Percentiles rank a stretch among this genome's conserved stretches.
Evolutionary conservation across 2,888 invertebrate species (phyloP).

Genomic region (Cephonodes hylas): DNA sequence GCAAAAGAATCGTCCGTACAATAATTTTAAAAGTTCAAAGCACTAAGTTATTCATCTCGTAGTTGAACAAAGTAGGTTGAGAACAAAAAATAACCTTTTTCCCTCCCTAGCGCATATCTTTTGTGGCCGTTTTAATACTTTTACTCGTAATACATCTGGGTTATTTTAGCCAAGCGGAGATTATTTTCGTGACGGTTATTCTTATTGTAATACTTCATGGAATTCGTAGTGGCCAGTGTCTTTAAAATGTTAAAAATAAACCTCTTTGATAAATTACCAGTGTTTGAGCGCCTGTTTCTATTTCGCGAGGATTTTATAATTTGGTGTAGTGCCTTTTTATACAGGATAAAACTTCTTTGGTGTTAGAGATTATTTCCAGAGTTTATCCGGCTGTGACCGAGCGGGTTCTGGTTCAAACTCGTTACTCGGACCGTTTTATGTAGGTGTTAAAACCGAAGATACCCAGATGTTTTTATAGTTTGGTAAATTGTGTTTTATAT

Average conservation of each 20-base stretch:
- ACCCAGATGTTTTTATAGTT: no score
- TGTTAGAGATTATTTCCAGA: no score
- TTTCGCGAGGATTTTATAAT: not conserved
- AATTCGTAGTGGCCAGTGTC: not conserved
- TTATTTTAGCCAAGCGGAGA: not conserved
- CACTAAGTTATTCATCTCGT: not conserved
- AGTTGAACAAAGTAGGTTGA: not conserved
- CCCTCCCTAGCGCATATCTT: not conserved
- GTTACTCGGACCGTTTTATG: no score
- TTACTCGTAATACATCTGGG: not conserved
- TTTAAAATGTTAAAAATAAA: not conserved
- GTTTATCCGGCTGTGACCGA: no score
- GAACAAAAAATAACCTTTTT: not conserved
- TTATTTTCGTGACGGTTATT: not conserved
- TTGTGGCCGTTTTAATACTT: conserved; percentile 4
- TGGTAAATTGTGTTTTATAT: no score
- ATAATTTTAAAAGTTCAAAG: not conserved
- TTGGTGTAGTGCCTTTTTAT: no score
- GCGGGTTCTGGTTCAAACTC: no score
- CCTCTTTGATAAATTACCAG: not conserved
- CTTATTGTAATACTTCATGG: not conserved
- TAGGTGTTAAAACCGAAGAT: no score
- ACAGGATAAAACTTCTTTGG: no score
- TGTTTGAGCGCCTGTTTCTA: not conserved
- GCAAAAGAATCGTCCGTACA: not conserved